Conservation (phyloP, 2,113 vertebrate genomes). For the Camarhynchus parvulus region DNA sequence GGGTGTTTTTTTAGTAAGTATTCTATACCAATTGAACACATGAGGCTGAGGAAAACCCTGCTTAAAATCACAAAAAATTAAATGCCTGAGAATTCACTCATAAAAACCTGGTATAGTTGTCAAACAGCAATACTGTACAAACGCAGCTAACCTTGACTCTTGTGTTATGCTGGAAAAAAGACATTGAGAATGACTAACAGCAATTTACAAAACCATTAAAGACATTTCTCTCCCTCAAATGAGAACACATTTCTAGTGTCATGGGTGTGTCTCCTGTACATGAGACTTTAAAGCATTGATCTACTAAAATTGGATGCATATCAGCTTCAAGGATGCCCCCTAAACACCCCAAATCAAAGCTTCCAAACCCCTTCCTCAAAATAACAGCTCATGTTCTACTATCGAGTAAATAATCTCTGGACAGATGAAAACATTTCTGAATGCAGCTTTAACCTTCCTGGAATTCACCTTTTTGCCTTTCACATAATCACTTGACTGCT, state of each 20-base stretch:
- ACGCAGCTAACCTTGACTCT: background rate
- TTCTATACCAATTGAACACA: background rate
- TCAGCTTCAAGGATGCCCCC: background rate
- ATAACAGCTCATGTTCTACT: background rate
- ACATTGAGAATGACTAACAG: background rate
- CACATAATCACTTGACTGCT: background rate
- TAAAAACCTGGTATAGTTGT: background rate
- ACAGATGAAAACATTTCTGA: background rate
- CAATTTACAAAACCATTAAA: background rate
- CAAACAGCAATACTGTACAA: background rate
- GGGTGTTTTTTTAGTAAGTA: background rate
- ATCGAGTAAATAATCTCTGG: background rate
- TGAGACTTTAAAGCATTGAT: background rate
- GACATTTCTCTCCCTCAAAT: background rate
- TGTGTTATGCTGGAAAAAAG: background rate
- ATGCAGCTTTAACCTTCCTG: background rate
- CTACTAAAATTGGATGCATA: background rate
- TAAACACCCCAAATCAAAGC: fast-evolving
- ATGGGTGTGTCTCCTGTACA: background rate
- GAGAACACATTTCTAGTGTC: background rate
- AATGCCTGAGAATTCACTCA: background rate
- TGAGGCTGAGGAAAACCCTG: background rate
- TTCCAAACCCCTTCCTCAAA: background rate
- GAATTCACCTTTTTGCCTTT: background rate
- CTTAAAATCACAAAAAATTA: background rate